Conservation (phyloP, 2,113 vertebrate genomes). For the Procavia capensis region DNA sequence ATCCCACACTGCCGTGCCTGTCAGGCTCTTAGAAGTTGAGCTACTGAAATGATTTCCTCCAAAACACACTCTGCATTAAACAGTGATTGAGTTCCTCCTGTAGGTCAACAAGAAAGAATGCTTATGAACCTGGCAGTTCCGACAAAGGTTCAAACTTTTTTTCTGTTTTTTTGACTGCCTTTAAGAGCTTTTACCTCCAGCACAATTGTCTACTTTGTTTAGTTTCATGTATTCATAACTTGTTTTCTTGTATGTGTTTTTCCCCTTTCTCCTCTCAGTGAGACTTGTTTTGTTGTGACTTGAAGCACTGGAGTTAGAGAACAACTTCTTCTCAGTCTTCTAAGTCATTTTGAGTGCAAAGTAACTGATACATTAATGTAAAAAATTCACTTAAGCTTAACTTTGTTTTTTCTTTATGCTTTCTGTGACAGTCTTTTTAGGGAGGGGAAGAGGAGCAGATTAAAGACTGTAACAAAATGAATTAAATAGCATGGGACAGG, state of each 20-base stretch:
- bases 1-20: neutral
- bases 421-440: neutral
- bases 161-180: constrained; percentile 2
- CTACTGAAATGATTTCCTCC: constrained; percentile 47
- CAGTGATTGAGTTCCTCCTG: neutral
- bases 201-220: neutral
- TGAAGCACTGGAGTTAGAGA: neutral
- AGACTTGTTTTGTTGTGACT: neutral
- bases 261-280: neutral
- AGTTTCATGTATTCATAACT: neutral
- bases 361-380: neutral
- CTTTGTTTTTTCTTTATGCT: neutral
- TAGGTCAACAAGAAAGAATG: constrained; percentile 36
- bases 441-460: neutral
- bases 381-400: neutral
- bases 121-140: neutral
- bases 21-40: neutral
- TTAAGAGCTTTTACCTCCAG: neutral
- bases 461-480: neutral
- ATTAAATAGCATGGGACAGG: neutral
- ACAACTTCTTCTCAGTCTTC: constrained; percentile 15
- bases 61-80: neutral
- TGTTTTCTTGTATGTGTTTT: neutral
- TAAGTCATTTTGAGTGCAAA: constrained; percentile 3
- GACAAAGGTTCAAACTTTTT: neutral